Evolutionary conservation across 2,113 vertebrate species (phyloP).

Genomic region (Dunckerocampus dactyliophorus): DNA sequence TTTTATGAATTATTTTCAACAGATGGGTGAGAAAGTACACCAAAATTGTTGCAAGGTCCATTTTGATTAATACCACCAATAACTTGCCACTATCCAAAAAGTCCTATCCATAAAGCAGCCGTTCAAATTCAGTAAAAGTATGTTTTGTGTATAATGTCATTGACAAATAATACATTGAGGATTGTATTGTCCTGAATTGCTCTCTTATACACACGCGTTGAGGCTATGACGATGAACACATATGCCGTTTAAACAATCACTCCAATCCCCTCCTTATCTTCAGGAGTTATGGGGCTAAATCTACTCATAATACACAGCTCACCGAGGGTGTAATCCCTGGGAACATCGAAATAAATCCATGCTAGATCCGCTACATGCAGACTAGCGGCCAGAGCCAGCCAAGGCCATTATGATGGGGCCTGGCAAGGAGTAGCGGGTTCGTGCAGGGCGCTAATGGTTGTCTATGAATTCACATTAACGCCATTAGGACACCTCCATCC

Average conservation of each 20-base stretch:
- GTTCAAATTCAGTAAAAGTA: constrained; percentile 50
- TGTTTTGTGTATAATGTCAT: constrained; percentile 48
- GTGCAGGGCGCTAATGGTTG: constrained; percentile 50
- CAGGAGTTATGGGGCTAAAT: constrained; percentile 69
- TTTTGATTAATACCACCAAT: too few species aligned
- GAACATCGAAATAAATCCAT: constrained; percentile 71
- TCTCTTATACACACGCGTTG: neutral
- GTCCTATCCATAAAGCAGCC: constrained; percentile 45
- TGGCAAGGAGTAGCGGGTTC: constrained; percentile 25
- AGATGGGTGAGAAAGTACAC: too few species aligned
- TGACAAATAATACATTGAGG: constrained; percentile 31
- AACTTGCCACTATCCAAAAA: too few species aligned
- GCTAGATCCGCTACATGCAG: constrained; percentile 59
- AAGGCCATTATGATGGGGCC: constrained; percentile 52
- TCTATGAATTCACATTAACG: constrained; percentile 58
- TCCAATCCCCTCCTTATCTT: constrained; percentile 69
- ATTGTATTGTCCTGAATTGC: constrained; percentile 24
- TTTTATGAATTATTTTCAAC: constrained; percentile 36
- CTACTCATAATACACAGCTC: constrained; percentile 70
- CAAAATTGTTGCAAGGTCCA: constrained; percentile 44
- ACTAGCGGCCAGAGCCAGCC: constrained; percentile 39
- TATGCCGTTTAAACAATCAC: constrained; percentile 66
- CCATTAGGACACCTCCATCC: constrained; percentile 66
- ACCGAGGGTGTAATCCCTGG: constrained; percentile 67
- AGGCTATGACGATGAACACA: constrained; percentile 48